Conservation (phyloP, 2,888 invertebrate genomes). For the Sminthurides aquaticus region DNA sequence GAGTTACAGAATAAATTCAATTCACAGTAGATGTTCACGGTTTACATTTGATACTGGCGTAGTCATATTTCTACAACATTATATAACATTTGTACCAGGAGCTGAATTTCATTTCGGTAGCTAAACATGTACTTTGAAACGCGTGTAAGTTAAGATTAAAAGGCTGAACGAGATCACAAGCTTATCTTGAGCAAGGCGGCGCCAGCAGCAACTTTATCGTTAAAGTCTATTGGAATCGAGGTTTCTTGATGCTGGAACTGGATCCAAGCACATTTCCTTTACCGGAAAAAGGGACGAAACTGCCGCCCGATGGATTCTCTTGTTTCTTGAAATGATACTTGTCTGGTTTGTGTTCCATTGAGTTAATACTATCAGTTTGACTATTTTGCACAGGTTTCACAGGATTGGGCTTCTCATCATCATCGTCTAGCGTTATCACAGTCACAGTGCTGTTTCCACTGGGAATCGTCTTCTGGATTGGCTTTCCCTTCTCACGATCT, state of each 20-base stretch:
- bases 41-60: no score
- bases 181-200: no score
- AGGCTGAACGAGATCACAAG: no score
- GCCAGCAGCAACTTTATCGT: no score
- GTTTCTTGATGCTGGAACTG: slow-evolving; percentile 2
- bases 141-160: no score
- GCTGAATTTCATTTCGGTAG: no score
- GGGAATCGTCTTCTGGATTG: not conserved
- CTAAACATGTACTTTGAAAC: no score
- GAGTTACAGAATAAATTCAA: no score
- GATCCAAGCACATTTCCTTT: slow-evolving; percentile 16
- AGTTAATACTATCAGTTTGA: not conserved
- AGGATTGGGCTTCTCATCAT: not conserved
- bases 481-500: not conserved
- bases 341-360: not conserved
- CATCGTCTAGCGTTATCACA: slow-evolving; percentile 17
- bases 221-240: no score
- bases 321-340: not conserved
- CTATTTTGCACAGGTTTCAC: not conserved
- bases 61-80: no score
- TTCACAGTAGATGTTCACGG: no score
- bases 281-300: slow-evolving; percentile 20
- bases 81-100: no score
- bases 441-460: not conserved
- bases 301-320: not conserved